Evolutionary conservation across 2,113 vertebrate species (phyloP).

Genomic region (Barbus barbus): DNA sequence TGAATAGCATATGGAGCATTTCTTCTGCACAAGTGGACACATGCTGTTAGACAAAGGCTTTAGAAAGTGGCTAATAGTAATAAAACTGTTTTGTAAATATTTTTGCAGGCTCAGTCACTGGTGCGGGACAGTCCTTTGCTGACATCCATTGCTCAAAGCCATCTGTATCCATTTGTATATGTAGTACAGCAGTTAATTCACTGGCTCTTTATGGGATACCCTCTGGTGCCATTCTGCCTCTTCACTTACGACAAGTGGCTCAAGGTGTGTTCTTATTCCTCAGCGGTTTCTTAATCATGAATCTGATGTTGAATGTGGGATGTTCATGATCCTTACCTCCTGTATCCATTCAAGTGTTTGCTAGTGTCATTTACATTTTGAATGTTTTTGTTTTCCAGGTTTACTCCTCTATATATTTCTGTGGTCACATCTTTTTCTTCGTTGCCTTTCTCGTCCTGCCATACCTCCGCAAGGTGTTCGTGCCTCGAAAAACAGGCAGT

Average conservation of each 20-base stretch:
- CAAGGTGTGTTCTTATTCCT: slow-evolving; percentile 74
- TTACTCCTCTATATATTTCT: slow-evolving; percentile 89
- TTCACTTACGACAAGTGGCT: slow-evolving; percentile 96
- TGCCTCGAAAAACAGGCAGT: slow-evolving; percentile 80
- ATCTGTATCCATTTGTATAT: slow-evolving; percentile 82
- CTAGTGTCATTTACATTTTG: background rate
- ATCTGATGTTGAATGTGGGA: background rate
- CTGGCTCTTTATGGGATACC: slow-evolving; percentile 97
- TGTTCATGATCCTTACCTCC: background rate
- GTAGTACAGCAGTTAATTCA: slow-evolving; percentile 87
- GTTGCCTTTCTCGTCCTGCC: slow-evolving; percentile 79
- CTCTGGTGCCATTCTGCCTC: slow-evolving; percentile 91
- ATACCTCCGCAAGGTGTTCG: slow-evolving; percentile 83
- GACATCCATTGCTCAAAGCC: slow-evolving; percentile 73
- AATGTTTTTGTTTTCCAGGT: slow-evolving; percentile 77
- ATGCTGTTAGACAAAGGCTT: background rate
- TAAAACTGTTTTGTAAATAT: background rate
- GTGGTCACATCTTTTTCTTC: slow-evolving; percentile 87
- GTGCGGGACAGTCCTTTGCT: slow-evolving; percentile 83
- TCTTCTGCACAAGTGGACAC: background rate
- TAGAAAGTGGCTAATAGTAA: background rate
- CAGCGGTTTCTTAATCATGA: background rate
- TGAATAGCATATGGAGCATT: background rate
- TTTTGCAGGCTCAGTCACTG: slow-evolving; percentile 75
- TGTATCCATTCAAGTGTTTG: background rate